Base-by-base conservation (phyloP, 2,888 invertebrate species). In the Caenorhabditis parvicauda region DNA sequence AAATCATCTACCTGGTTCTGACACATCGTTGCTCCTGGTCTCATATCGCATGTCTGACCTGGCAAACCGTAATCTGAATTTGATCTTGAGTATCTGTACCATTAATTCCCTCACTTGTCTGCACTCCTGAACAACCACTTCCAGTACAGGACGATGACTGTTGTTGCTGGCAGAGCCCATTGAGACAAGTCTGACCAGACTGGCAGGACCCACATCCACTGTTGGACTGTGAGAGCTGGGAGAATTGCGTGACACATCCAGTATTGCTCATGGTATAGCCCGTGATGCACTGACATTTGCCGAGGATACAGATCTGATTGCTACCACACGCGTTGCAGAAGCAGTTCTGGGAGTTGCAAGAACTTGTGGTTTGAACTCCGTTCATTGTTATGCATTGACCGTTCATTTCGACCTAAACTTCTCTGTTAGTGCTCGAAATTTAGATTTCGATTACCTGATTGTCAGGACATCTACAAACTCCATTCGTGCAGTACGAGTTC, bases 351-450 rank as follows among this genome's bases (percentile, higher is more conserved):
- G 54, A 58, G 0, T 53, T 42, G 17, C 63, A 63, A 0, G 42
- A 14, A 39, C 48, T 32, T 32, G 35, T 12, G 9, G 35, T n/a
- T n/a, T n/a, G n/a, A n/a, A n/a, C n/a, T n/a, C n/a, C n/a, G n/a
- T 39, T 42, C 24, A 77, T 68, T 2, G 62, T 67, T 1, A 70
- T 61, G 44, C 78, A 78, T 56, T 73, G 75, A 19, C 78, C 78
- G 37, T 74, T 74, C 9, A 77, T 59, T 6, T 66, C 64, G 29
- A 64, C 63, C 60, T 74, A 53, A 54, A 56, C 48, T 19, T 41
- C 3, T 19, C 17, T 12, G 24, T 48, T 35, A 9, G 39, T 12
- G 14, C 9, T 32, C 27, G n/a, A n/a, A n/a, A n/a, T n/a, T n/a
- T n/a, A n/a, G n/a, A n/a, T n/a, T n/a, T 24, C 22, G 14, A 14